Percentiles rank a stretch among this genome's conserved stretches.
These are phyloP conservation scores for Schizaphis graminum DNA, from an alignment of 2,888 invertebrate genomes.

Conservation along the genomic window DNA sequence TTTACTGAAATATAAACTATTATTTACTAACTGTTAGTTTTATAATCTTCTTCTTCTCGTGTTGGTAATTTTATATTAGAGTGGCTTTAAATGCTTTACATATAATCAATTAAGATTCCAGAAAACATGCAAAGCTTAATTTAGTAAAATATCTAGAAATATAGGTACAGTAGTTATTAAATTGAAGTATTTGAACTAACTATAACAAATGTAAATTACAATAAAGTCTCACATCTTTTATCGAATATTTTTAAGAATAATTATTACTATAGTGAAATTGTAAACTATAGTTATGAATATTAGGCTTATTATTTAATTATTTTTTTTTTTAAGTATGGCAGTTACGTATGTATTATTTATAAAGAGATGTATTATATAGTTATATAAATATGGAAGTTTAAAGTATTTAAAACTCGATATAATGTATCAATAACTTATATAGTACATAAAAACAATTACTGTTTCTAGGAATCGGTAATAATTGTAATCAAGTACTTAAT, in stretches of 20 bases:
- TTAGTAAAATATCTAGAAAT: not conserved
- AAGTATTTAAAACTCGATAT: too few species aligned
- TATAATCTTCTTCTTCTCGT: not conserved
- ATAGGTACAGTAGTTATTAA: not conserved
- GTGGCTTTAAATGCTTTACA: not conserved
- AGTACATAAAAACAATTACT: too few species aligned
- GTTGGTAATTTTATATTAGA: not conserved
- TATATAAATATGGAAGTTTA: too few species aligned
- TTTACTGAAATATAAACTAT: not conserved
- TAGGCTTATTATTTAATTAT: not conserved
- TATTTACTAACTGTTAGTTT: not conserved
- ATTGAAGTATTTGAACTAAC: not conserved
- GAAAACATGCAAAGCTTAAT: not conserved
- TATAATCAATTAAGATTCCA: not conserved
- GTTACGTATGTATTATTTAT: too few species aligned
- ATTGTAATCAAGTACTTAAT: too few species aligned
- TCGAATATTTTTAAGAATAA: not conserved
- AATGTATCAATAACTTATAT: too few species aligned
- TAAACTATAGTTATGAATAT: not conserved
- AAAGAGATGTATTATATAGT: too few species aligned
- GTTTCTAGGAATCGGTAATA: too few species aligned
- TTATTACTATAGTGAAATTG: not conserved
- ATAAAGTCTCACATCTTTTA: not conserved
- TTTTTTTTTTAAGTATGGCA: not conserved
- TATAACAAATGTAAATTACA: not conserved